Evolutionary conservation across 2,797 vertebrate genomes (phyloP), one percentile per base, ranked within the genome.

Genomic region (Chaunax sp.): DNA sequence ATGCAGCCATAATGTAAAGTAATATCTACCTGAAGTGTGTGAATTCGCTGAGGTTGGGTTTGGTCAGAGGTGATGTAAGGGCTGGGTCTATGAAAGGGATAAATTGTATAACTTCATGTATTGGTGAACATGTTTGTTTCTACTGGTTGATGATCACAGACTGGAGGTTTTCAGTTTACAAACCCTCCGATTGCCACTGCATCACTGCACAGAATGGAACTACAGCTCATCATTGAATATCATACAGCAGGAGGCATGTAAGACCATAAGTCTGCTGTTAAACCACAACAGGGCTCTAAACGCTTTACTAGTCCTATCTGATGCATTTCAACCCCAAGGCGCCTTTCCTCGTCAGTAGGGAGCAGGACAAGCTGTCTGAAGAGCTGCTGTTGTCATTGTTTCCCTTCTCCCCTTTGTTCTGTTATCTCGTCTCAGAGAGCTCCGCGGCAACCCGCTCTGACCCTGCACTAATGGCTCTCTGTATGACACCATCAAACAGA

Each of bases 401-500:
- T 82, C 84, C 76, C 75, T 4, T 77, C 73, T 76, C 28, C 25
- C 78, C 90, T 90, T 93, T 93, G 92, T 93, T 90, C 85, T 88
- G 84, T 89, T 91, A 66, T 76, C 64, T 82, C 62, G 68, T 72
- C 61, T 20, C 71, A 54, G 51, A 64, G 81, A 81, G 76, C 80
- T 43, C 66, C 75, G 59, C 50, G 55, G 54, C 67, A 68, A 75
- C 83, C 83, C 77, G 67, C 77, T 86, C 77, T 81, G 86, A 85
- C 83, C 90, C 83, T 43, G 69, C 53, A 23, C 88, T 88, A 88
- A 89, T 87, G 55, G 82, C 72, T 88, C 87, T 68, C 87, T 87
- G 90, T 88, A 78, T 93, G 92, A 90, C 90, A 93, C 90, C 88
- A 66, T 22, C 1, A 75, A 90, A 93, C 92, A 92, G 89, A 89